Percentiles rank a stretch among this genome's conserved stretches.
These are phyloP conservation scores for Holotrichia oblita DNA, from an alignment of 1,140 invertebrate genomes.

Conservation along the genomic window DNA sequence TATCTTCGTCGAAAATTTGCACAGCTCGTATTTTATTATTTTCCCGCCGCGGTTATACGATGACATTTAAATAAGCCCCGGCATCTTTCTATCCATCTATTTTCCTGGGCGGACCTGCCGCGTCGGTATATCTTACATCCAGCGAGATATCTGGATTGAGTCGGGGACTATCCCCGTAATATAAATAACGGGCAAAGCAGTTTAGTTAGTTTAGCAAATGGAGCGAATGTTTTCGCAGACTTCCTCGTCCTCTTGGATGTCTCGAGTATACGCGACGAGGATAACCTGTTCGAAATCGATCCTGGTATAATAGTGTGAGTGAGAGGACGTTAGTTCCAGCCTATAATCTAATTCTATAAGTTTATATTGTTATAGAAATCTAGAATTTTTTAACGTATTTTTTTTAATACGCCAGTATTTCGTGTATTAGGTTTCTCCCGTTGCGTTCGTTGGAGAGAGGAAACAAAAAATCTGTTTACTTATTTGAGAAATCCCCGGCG, in stretches of 20 bases:
- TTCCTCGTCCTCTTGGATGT: conserved; percentile 44
- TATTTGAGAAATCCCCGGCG: conserved; percentile 3
- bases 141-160: conserved; percentile 48
- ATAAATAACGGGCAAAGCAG: conserved; percentile 62
- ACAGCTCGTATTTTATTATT: no score
- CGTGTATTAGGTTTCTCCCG: no score
- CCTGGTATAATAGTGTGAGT: no score
- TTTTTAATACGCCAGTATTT: no score
- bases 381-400: no score
- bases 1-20: background rate
- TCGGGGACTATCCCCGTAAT: conserved; percentile 53
- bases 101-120: conserved; percentile 55
- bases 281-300: no score
- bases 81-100: no score
- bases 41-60: background rate
- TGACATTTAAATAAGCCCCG: conserved; percentile 13
- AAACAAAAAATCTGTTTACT: background rate
- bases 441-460: no score
- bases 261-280: background rate
- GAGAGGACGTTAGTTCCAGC: no score
- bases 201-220: conserved; percentile 63
- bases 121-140: no score
- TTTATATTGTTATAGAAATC: no score
- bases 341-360: no score
- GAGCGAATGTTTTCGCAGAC: conserved; percentile 61